Percentiles rank a stretch among this genome's conserved stretches.
Conservation (phyloP, 1,140 invertebrate species). For the Phymastichus coffea region DNA sequence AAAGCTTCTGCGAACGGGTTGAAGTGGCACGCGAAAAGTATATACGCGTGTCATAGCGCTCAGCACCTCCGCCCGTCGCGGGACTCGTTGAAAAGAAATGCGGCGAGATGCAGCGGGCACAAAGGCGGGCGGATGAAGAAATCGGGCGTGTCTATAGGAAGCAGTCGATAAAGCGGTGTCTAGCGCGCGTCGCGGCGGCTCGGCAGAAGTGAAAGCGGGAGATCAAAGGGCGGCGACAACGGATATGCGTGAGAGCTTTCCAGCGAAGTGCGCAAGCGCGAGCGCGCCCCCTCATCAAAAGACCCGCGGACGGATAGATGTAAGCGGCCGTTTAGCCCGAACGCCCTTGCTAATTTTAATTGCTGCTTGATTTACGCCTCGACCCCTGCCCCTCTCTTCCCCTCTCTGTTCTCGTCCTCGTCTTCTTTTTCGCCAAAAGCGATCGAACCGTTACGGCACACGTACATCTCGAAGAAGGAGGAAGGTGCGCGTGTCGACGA, state of each 20-base stretch:
- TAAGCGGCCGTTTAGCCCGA: slow-evolving; percentile 54
- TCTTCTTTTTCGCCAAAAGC: too few species aligned
- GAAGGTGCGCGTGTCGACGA: too few species aligned
- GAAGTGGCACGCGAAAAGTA: too few species aligned
- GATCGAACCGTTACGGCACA: too few species aligned
- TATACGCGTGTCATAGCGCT: too few species aligned
- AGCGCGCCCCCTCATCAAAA: slow-evolving; percentile 49
- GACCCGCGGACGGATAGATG: slow-evolving; percentile 53
- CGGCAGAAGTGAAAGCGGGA: slow-evolving; percentile 36
- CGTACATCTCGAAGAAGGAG: too few species aligned
- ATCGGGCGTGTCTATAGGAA: slow-evolving; percentile 23
- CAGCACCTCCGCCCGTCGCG: too few species aligned
- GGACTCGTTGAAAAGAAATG: too few species aligned
- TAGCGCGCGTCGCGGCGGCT: slow-evolving; percentile 25
- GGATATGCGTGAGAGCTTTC: slow-evolving; percentile 50
- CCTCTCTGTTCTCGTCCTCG: background rate
- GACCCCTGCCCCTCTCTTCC: too few species aligned
- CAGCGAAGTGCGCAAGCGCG: slow-evolving; percentile 39
- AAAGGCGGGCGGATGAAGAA: slow-evolving; percentile 21
- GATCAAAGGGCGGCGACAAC: slow-evolving; percentile 56
- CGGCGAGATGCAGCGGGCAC: too few species aligned
- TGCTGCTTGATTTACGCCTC: slow-evolving; percentile 49
- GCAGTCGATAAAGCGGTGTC: slow-evolving; percentile 34
- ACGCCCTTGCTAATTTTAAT: slow-evolving; percentile 56
- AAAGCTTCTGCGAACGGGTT: too few species aligned